phyloP scores from a whole-genome alignment of 2,888 invertebrate species.

The Leistus spinibarbis region DNA sequence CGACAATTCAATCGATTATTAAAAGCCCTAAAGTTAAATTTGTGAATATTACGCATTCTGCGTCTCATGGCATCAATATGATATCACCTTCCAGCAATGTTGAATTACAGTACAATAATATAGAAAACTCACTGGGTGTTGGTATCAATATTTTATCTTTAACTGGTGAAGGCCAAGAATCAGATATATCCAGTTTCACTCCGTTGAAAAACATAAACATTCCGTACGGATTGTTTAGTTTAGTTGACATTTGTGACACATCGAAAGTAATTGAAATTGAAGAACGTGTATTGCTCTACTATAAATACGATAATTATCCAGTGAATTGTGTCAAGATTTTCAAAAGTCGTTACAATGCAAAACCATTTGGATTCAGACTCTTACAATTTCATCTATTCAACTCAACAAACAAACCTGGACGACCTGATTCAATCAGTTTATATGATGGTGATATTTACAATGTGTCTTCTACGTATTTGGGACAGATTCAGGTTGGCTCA shows the following conservation, averaged over 20 bases:
- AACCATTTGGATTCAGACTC: constrained; percentile 87
- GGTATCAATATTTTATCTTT: constrained; percentile 89
- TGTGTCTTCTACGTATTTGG: constrained; percentile 73
- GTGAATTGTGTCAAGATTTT: constrained; percentile 98
- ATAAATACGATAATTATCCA: constrained; percentile 95
- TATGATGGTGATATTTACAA: constrained; percentile 95
- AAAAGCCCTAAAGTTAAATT: constrained; percentile 82
- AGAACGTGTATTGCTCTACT: constrained; percentile 89
- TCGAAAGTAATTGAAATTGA: constrained; percentile 89
- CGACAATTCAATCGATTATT: constrained; percentile 88
- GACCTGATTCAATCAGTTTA: constrained; percentile 82
- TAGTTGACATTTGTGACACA: constrained; percentile 96
- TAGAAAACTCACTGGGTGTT: constrained; percentile 84
- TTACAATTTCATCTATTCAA: constrained; percentile 93
- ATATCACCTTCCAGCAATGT: constrained; percentile 86
- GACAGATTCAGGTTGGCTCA: constrained; percentile 74
- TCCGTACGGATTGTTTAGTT: constrained; percentile 90
- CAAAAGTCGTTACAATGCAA: constrained; percentile 81
- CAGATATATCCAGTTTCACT: constrained; percentile 85
- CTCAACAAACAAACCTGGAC: constrained; percentile 79
- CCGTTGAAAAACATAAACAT: constrained; percentile 82
- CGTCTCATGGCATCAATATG: constrained; percentile 90
- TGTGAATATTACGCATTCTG: constrained; percentile 82
- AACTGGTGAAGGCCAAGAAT: constrained; percentile 90
- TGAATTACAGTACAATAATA: constrained; percentile 74